phyloP scores from a whole-genome alignment of 2,113 vertebrate genomes.

The Toxostoma redivivum region DNA sequence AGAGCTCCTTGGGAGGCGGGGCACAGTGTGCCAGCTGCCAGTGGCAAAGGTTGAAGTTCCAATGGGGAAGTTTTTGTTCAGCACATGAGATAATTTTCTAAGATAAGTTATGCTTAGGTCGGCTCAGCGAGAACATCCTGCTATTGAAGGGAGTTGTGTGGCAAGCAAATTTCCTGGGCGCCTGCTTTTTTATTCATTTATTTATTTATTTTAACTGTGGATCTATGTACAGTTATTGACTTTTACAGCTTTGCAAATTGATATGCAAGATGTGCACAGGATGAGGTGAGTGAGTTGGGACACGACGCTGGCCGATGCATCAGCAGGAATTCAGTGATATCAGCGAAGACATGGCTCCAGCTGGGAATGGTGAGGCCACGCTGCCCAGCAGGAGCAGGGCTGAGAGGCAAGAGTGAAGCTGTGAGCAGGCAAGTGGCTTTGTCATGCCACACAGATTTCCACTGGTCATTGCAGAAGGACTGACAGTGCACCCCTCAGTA shows the following conservation, averaged over 20 bases:
- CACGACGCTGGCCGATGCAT: fast-evolving
- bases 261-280: neutral
- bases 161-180: neutral
- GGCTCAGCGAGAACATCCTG: neutral
- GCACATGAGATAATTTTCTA: neutral
- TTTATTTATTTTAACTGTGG: neutral
- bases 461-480: fast-evolving
- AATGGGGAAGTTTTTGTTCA: neutral
- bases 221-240: neutral
- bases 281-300: neutral
- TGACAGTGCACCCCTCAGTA: neutral
- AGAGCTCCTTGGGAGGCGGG: neutral
- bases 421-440: neutral
- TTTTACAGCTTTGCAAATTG: neutral
- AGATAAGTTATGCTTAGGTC: neutral
- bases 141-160: neutral
- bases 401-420: neutral
- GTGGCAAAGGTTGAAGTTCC: slow-evolving; percentile 41
- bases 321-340: neutral
- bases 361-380: fast-evolving
- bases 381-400: neutral
- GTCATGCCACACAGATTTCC: neutral
- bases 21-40: fast-evolving
- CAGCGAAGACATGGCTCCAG: fast-evolving
- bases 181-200: neutral